Evolutionary conservation across 2,888 invertebrate species (phyloP).

Genomic region (Drosophila flavopinicola): DNA sequence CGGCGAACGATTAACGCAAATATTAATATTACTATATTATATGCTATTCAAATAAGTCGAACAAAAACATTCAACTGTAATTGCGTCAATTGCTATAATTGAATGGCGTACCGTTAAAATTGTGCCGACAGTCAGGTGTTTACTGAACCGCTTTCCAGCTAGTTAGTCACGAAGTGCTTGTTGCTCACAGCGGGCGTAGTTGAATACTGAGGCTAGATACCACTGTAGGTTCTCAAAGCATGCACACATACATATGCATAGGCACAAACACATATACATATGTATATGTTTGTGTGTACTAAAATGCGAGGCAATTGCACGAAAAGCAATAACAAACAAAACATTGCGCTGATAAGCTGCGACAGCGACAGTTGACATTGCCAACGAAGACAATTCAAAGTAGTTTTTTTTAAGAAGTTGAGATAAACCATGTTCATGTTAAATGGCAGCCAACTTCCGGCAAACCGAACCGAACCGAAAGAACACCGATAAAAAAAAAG

Average conservation of each 20-base stretch:
- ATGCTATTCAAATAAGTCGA: too few relatives aligned
- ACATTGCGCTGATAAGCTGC: slow-evolving; percentile 44
- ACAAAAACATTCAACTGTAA: too few relatives aligned
- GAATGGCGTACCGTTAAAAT: slow-evolving; percentile 1
- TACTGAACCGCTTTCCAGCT: not conserved
- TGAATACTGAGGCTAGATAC: slow-evolving; percentile 15
- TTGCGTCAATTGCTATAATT: not conserved
- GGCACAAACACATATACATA: not conserved
- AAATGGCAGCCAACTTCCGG: slow-evolving; percentile 31
- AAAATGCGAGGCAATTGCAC: slow-evolving; percentile 22
- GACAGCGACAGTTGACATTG: slow-evolving; percentile 11
- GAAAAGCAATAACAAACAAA: slow-evolving; percentile 46
- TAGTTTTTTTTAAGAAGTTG: slow-evolving; percentile 7
- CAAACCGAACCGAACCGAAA: slow-evolving; percentile 6
- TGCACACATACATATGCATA: not conserved
- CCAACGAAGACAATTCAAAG: slow-evolving; percentile 16
- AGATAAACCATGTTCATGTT: slow-evolving; percentile 27
- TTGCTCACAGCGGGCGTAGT: not conserved
- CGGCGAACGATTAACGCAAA: too few relatives aligned
- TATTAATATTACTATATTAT: too few relatives aligned
- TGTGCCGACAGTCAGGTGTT: not conserved
- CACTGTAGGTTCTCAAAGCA: not conserved
- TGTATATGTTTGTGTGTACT: slow-evolving; percentile 5
- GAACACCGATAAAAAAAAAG: slow-evolving; percentile 14
- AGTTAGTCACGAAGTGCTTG: not conserved